Conservation (phyloP, 2,888 invertebrate species). For the Apocheima hispidaria region DNA sequence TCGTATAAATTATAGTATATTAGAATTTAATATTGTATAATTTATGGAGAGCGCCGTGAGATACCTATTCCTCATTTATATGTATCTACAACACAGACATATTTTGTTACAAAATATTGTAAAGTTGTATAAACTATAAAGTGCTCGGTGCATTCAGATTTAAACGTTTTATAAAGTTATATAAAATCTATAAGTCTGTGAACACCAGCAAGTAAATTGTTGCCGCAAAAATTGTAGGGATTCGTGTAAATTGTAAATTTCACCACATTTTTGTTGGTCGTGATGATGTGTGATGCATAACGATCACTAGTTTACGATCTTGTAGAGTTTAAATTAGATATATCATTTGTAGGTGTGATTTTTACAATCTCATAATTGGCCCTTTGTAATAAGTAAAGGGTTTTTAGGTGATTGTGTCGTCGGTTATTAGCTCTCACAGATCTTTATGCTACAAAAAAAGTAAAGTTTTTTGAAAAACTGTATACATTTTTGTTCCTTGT, state of each 20-base stretch:
- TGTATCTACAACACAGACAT: constrained; percentile 28
- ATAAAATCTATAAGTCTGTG: constrained; percentile 28
- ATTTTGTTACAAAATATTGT: constrained; percentile 34
- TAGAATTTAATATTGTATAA: constrained; percentile 23
- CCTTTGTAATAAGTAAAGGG: background rate
- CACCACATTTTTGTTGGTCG: constrained; percentile 19
- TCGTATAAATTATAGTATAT: constrained; percentile 32
- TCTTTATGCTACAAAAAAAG: background rate
- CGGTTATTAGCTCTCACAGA: background rate
- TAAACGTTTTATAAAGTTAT: constrained; percentile 19
- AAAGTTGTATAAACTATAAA: constrained; percentile 36
- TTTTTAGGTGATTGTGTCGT: background rate
- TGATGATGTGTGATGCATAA: constrained; percentile 2
- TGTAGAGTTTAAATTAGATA: constrained; percentile 5
- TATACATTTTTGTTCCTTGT: background rate
- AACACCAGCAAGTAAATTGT: constrained; percentile 1
- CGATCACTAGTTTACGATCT: constrained; percentile 1
- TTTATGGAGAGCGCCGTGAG: constrained; percentile 37
- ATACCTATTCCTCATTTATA: constrained; percentile 33
- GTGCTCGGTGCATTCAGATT: constrained; percentile 35
- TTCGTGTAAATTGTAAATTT: constrained; percentile 24
- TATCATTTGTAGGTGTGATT: background rate
- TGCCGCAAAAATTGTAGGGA: constrained; percentile 6
- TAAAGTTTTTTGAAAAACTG: background rate
- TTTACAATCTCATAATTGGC: background rate